Evolutionary conservation across 1,140 invertebrate species (phyloP).

Genomic region (Zaprionus capensis): DNA sequence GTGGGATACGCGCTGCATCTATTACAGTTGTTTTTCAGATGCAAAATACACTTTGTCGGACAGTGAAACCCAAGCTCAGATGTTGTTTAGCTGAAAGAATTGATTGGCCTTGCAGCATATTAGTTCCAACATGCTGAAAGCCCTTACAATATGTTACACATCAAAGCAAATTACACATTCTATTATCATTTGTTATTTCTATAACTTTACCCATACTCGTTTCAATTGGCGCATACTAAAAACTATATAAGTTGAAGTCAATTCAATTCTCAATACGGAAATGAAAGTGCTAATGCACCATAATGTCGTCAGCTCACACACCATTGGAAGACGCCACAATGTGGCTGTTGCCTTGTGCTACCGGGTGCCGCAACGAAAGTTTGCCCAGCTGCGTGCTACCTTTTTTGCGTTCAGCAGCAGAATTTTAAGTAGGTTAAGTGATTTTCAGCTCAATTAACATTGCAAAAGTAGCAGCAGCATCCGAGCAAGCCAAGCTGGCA

Average conservation of each 20-base stretch:
- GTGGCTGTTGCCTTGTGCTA: not conserved
- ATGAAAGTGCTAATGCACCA: slow-evolving; percentile 13
- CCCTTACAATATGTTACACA: not conserved
- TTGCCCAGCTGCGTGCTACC: slow-evolving; percentile 4
- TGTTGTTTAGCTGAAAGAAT: not conserved
- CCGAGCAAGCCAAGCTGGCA: slow-evolving; percentile 8
- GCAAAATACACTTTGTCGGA: not conserved
- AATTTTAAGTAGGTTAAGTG: slow-evolving; percentile 67
- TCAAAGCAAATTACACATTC: not conserved
- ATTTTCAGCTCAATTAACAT: slow-evolving; percentile 79
- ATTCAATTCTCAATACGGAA: slow-evolving; percentile 3
- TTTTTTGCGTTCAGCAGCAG: slow-evolving; percentile 23
- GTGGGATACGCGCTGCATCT: not conserved
- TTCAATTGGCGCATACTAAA: slow-evolving; percentile 13
- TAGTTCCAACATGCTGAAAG: not conserved
- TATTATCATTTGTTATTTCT: not conserved
- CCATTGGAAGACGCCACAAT: not conserved
- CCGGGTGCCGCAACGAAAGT: slow-evolving; percentile 8
- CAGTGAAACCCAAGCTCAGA: not conserved
- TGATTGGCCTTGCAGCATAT: not conserved
- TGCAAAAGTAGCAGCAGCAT: slow-evolving; percentile 13
- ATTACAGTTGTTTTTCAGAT: not conserved
- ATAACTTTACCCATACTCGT: not conserved
- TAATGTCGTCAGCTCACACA: slow-evolving; percentile 11
- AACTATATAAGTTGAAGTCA: slow-evolving; percentile 14